Base-by-base conservation (phyloP, 2,888 invertebrate genomes). In the Scaptomyza flava region DNA sequence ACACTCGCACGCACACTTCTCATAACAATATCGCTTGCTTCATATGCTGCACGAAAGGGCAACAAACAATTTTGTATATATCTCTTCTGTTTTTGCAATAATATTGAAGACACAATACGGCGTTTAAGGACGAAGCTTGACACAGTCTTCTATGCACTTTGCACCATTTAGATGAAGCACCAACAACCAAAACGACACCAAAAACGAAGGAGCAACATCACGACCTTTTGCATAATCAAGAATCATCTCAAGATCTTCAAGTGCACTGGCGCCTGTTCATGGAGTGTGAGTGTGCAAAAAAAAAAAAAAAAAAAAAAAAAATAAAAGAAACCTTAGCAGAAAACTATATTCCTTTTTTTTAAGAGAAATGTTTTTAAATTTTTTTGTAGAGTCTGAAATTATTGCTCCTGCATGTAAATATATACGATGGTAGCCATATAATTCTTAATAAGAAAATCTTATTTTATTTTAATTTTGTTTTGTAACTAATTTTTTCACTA, bases 241-340 rank as follows among this genome's bases (percentile, higher is more conserved):
- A 57, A 59, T 48, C 53, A 43, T 43, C 58, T 52, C 60, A 60
- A 67, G 52, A 47, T 45, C 58, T 68, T 34, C 64, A 42, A 53
- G 42, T 76, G 64, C 63, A 85, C 36, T 90, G 90, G 90, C 89
- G 78, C 61, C 77, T 90, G 52, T 90, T 87, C 65, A 90, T 90
- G 90, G 90, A 90, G 89, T 77, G 90, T 90, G 90, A 90, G 90
- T 89, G 66, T 67, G 51, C 45, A 54, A 57, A 43, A 23, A 20
- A 34, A 23, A 23, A 23, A 23, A 23, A 23, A 23, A 23, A 23
- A 23, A n/a, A n/a, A n/a, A n/a, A n/a, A 23, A 23, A 23, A 23
- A 1, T 3, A 23, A 23, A 8, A 9, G n/a, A 34, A 34, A 34
- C 45, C 41, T 11, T 46, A 52, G 8, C 6, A 27, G 34, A n/a